These are phyloP conservation scores for Leptarthrus brevirostris DNA, from an alignment of 2,888 invertebrate genomes.

Conservation along the genomic window DNA sequence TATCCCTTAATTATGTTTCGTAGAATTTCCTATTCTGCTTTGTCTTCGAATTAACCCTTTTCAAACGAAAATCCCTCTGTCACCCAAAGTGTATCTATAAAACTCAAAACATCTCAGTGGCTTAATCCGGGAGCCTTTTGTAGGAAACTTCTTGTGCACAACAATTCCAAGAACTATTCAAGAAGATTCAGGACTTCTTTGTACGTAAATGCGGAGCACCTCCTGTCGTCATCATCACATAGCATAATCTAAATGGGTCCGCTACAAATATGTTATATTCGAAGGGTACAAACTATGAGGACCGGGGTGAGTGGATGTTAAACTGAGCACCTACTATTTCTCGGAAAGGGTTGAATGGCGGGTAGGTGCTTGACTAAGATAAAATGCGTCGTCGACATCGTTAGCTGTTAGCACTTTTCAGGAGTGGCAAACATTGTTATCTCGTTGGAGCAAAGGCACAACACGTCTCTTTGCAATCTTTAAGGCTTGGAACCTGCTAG, in stretches of 20 bases:
- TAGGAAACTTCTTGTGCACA: slow-evolving; percentile 15
- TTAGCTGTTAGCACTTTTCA: slow-evolving; percentile 19
- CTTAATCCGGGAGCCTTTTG: slow-evolving; percentile 29
- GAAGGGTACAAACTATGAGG: neutral
- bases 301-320: neutral
- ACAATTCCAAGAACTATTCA: slow-evolving; percentile 16
- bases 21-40: no score
- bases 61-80: slow-evolving; percentile 13
- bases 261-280: neutral
- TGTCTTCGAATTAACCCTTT: neutral
- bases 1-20: no score
- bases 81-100: slow-evolving; percentile 22
- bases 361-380: slow-evolving; percentile 31
- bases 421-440: slow-evolving; percentile 40
- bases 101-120: slow-evolving; percentile 29
- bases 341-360: neutral
- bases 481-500: neutral
- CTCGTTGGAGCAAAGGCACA: neutral
- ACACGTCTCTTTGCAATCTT: neutral
- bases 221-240: neutral
- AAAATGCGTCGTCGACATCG: slow-evolving; percentile 26
- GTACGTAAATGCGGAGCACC: neutral
- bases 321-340: neutral
- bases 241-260: slow-evolving; percentile 26
- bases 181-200: slow-evolving; percentile 12